These are phyloP conservation scores for Drosophila littoralis DNA, from an alignment of 1,140 invertebrate genomes.

Conservation along the genomic window DNA sequence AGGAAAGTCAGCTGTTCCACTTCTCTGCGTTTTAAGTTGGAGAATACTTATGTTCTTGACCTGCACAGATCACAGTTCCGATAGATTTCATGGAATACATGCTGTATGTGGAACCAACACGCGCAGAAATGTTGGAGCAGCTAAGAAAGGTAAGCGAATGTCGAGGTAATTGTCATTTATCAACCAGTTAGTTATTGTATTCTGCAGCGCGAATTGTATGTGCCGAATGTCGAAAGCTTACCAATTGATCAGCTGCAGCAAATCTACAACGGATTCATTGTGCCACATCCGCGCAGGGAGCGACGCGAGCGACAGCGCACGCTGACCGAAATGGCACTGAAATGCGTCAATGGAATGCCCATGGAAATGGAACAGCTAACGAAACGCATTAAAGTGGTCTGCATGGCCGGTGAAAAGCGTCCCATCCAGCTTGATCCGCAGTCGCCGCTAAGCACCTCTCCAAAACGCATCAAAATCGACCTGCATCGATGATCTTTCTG, in stretches of 20 bases:
- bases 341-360: neutral
- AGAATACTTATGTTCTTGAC: conserved; percentile 4
- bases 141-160: conserved; percentile 9
- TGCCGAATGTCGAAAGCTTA: conserved; percentile 26
- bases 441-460: neutral
- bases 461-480: conserved; percentile 52
- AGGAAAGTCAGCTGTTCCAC: conserved; percentile 21
- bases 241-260: conserved; percentile 28
- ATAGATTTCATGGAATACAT: conserved; percentile 23
- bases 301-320: conserved; percentile 23
- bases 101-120: conserved; percentile 12
- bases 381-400: conserved; percentile 42
- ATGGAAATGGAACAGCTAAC: conserved; percentile 27
- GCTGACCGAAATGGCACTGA: neutral
- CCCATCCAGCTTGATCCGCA: neutral
- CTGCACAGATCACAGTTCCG: neutral
- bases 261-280: conserved; percentile 50
- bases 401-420: conserved; percentile 48
- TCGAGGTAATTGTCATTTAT: neutral
- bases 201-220: conserved; percentile 30
- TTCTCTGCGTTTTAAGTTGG: no score
- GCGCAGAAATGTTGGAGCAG: conserved; percentile 15
- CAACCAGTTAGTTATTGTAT: neutral
- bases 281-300: conserved; percentile 48
- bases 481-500: neutral